Evolutionary conservation across 1,140 invertebrate species (phyloP).

Genomic region (Venustaconcha ellipsiformis): DNA sequence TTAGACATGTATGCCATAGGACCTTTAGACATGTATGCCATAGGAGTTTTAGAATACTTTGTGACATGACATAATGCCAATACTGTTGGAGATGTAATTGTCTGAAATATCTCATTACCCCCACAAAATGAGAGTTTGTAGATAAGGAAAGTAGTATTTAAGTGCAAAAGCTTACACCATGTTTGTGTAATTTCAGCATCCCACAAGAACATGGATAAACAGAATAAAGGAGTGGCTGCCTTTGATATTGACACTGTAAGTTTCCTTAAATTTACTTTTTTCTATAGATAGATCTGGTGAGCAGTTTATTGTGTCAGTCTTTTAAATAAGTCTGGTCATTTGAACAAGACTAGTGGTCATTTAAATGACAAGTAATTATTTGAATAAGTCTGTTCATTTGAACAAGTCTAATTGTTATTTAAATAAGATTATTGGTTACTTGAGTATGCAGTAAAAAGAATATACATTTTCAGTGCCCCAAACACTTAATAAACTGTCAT

Average conservation of each 20-base stretch:
- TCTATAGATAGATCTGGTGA: neutral
- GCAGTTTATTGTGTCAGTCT: neutral
- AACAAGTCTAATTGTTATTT: neutral
- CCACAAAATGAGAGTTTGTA: neutral
- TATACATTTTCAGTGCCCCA: no score
- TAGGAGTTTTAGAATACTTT: no score
- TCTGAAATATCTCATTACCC: no score
- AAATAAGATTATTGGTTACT: neutral
- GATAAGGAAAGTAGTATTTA: no score
- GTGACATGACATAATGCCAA: no score
- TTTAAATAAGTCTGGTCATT: neutral
- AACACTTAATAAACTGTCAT: no score
- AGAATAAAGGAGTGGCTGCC: constrained; percentile 40
- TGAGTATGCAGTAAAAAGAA: no score
- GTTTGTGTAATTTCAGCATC: constrained; percentile 40
- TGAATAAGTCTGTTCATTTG: neutral
- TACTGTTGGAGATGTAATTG: no score
- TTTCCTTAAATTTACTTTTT: constrained; percentile 5
- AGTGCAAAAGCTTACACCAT: neutral
- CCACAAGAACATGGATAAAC: constrained; percentile 36
- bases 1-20: no score
- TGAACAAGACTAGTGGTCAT: neutral
- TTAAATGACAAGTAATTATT: no score
- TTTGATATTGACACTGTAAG: constrained; percentile 52
- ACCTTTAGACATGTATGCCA: no score